Evolutionary conservation across 1,140 invertebrate genomes (phyloP).

Genomic region (Leptopilina boulardi): DNA sequence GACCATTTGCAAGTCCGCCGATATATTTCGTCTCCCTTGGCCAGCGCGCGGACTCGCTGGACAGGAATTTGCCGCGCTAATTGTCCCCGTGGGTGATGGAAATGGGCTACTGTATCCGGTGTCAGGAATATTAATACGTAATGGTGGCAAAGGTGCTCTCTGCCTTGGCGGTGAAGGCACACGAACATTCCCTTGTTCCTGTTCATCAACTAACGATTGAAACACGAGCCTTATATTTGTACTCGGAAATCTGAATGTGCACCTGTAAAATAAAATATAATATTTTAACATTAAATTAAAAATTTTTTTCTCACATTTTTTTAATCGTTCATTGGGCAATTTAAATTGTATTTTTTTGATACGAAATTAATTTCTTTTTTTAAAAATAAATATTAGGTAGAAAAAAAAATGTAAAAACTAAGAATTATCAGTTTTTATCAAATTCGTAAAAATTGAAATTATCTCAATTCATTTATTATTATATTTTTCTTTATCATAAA

Average conservation of each 20-base stretch:
- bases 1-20: constrained; percentile 84
- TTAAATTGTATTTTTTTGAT: too few species aligned
- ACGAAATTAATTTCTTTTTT: too few species aligned
- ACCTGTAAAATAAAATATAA: constrained; percentile 81
- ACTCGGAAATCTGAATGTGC: constrained; percentile 95
- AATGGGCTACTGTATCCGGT: constrained; percentile 90
- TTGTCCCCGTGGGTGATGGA: constrained; percentile 93
- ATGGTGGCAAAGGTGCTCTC: constrained; percentile 80
- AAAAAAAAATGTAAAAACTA: too few species aligned
- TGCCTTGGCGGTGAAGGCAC: constrained; percentile 71
- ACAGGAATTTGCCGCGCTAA: constrained; percentile 96
- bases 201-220: constrained; percentile 91
- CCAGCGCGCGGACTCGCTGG: constrained; percentile 94
- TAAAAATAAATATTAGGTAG: too few species aligned
- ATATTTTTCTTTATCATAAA: too few species aligned
- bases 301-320: too few species aligned
- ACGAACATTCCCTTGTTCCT: constrained; percentile 72
- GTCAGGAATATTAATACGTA: constrained; percentile 95
- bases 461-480: too few species aligned
- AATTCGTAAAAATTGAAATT: too few species aligned
- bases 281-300: constrained; percentile 38
- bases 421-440: too few species aligned
- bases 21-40: constrained; percentile 80
- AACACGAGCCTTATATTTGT: constrained; percentile 97
- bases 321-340: background rate